These are phyloP conservation scores for Candidula unifasciata DNA, from an alignment of 2,888 invertebrate genomes.

Conservation along the genomic window DNA sequence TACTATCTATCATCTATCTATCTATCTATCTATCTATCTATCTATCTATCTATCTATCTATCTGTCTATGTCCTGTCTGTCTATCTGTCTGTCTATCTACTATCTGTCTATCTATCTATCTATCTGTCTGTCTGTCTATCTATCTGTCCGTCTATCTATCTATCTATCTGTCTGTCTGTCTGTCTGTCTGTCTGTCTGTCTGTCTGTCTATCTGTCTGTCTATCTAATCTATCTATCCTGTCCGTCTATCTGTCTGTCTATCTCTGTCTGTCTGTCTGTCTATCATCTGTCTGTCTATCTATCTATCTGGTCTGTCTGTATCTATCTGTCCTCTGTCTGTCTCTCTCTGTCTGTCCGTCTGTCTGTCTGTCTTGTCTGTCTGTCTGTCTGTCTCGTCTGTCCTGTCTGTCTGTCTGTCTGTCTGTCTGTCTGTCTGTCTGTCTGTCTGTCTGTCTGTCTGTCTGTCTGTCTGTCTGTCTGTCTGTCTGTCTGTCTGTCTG, in stretches of 20 bases:
- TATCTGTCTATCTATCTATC: constrained; percentile 26
- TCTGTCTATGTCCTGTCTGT: no score
- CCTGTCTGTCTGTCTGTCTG: constrained; percentile 32
- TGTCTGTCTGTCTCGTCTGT: constrained; percentile 27
- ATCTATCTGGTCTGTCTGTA: no score
- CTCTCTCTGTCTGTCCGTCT: constrained; percentile 25
- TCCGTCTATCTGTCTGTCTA: constrained; percentile 29
- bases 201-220: constrained; percentile 27
- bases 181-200: constrained; percentile 32
- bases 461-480: constrained; percentile 25
- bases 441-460: constrained; percentile 32
- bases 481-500: constrained; percentile 4
- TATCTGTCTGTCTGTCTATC: constrained; percentile 27
- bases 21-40: constrained; percentile 27
- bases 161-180: constrained; percentile 27
- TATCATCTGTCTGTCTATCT: no score
- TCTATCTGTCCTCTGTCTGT: constrained; percentile 28
- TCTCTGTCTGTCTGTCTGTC: constrained; percentile 31
- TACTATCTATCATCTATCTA: constrained; percentile 20
- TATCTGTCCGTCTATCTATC: constrained; percentile 23
- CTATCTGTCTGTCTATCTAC: no score
- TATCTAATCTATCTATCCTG: no score
- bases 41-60: constrained; percentile 22
- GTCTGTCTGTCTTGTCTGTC: constrained; percentile 27
- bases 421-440: constrained; percentile 25